Evolutionary conservation across 2,888 invertebrate genomes (phyloP).

Genomic region (Poecilus cupreus): DNA sequence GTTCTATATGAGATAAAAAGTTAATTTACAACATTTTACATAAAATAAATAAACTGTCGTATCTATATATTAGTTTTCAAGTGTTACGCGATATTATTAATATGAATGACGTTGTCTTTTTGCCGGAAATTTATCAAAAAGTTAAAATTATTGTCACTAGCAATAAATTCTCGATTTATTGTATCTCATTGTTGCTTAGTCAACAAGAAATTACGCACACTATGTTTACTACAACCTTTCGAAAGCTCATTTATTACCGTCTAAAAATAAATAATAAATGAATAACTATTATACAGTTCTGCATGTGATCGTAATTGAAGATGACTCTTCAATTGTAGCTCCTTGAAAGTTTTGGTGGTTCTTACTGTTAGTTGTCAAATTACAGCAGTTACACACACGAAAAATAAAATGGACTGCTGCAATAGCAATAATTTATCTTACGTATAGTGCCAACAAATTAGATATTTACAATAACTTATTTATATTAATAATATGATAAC

Average conservation of each 20-base stretch:
- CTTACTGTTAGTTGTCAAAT: not conserved
- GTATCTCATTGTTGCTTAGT: not conserved
- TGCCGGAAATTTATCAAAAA: not conserved
- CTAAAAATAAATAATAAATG: not conserved
- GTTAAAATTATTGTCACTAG: constrained; percentile 4
- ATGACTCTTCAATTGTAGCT: no score
- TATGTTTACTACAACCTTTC: no score
- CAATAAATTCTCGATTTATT: not conserved
- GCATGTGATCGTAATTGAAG: no score
- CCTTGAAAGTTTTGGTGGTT: no score
- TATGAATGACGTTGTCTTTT: not conserved
- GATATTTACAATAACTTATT: no score
- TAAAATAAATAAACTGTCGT: constrained; percentile 37
- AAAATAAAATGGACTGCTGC: no score
- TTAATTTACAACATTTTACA: constrained; percentile 24
- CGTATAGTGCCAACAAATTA: no score
- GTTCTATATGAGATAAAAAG: constrained; percentile 27
- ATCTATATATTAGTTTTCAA: constrained; percentile 24
- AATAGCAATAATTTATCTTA: no score
- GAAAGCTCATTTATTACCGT: no score
- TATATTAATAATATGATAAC: no score
- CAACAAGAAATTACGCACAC: not conserved
- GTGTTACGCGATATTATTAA: not conserved
- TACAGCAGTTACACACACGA: no score
- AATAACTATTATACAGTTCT: no score